Percentiles rank a stretch among this genome's conserved stretches.
Conservation (phyloP, 1,140 invertebrate genomes). For the Drosophila serrata region DNA sequence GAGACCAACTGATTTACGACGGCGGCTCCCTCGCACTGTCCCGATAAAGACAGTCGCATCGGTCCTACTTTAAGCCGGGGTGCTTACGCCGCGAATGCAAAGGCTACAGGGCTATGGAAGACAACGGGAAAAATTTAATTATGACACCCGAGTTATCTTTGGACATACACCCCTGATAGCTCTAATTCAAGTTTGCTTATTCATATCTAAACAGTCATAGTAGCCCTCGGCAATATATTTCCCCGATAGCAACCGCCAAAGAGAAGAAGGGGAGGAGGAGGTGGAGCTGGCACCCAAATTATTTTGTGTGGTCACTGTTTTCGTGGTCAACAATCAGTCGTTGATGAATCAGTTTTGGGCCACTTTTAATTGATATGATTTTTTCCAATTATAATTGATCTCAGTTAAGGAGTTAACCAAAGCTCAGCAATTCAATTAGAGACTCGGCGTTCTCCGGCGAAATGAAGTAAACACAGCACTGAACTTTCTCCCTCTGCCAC, state of each 20-base stretch:
- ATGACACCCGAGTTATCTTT: constrained; percentile 79
- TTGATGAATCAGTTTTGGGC: constrained; percentile 47
- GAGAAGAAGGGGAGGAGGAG: background rate
- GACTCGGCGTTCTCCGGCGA: background rate
- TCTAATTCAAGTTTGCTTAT: constrained; percentile 55
- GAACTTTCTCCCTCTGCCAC: constrained; percentile 7
- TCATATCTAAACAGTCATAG: constrained; percentile 54
- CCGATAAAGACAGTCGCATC: constrained; percentile 49
- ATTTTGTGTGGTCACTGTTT: constrained; percentile 40
- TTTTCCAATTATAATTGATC: constrained; percentile 56
- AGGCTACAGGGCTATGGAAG: constrained; percentile 19
- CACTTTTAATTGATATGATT: constrained; percentile 55
- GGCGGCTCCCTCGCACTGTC: constrained; percentile 56
- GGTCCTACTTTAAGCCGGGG: constrained; percentile 62
- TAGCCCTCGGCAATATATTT: constrained; percentile 43
- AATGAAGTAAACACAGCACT: constrained; percentile 31
- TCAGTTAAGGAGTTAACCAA: constrained; percentile 55
- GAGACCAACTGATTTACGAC: constrained; percentile 65
- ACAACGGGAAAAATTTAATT: constrained; percentile 73
- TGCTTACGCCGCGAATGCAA: constrained; percentile 35
- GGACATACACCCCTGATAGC: constrained; percentile 70
- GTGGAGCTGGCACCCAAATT: background rate
- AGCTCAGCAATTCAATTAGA: constrained; percentile 51
- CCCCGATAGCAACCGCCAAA: constrained; percentile 38
- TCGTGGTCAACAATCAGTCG: constrained; percentile 45